These are phyloP conservation scores for Ametastegia equiseti DNA, from an alignment of 2,888 invertebrate genomes.

Conservation along the genomic window DNA sequence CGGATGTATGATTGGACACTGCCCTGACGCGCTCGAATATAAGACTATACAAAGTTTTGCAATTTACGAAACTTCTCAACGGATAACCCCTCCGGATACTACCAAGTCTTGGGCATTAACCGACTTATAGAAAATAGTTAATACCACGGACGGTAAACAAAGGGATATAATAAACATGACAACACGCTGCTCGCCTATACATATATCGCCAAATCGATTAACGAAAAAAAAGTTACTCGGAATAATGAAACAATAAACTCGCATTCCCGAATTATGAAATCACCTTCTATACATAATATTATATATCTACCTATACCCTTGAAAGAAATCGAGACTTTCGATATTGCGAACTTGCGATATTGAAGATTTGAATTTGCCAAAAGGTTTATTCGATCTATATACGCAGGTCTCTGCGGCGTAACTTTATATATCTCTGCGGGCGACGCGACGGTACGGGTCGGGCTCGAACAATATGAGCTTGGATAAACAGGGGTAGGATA, in stretches of 20 bases:
- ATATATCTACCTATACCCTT: no score
- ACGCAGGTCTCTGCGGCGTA: background rate
- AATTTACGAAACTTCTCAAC: constrained; percentile 56
- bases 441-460: background rate
- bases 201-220: background rate
- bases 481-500: constrained; percentile 33
- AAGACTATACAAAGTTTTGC: constrained; percentile 57
- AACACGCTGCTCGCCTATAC: background rate
- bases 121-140: constrained; percentile 35
- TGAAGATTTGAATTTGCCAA: background rate
- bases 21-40: constrained; percentile 48
- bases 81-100: constrained; percentile 23
- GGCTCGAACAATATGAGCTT: constrained; percentile 15
- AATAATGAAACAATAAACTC: background rate
- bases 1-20: constrained; percentile 48
- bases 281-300: no score
- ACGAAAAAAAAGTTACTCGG: background rate
- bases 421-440: background rate
- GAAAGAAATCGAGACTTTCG: no score
- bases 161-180: background rate
- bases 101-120: background rate
- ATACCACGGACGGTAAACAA: constrained; percentile 16
- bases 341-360: background rate
- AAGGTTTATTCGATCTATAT: background rate
- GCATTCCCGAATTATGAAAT: background rate